Evolutionary conservation across 2,797 vertebrate species (phyloP), one percentile per base, ranked within the genome.

Genomic region (Coregonus ussuriensis): DNA sequence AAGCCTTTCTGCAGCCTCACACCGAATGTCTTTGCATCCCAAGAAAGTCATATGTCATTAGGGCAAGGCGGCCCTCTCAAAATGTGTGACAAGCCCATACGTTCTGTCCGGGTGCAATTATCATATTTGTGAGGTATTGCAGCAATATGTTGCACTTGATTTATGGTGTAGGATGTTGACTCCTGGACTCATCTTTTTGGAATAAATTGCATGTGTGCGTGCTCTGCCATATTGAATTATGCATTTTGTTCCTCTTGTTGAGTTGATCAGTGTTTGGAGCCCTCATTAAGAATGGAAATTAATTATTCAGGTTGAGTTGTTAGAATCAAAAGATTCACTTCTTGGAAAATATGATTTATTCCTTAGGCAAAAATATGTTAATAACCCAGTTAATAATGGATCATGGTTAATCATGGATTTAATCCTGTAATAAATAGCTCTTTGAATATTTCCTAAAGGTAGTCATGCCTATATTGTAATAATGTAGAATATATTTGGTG

Each of bases 41-140:
- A 47, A 89, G 88, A 88, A 91, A 94, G 91, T 92, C 92, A 89
- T 93, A 92, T 92, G 92, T 94, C 92, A 93, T 59, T 82, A 81
- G 83, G 74, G 88, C 88, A 87, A 91, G 83, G 86, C 72, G 87
- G 87, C 88, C 87, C 81, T 86, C 88, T 87, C 89, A 89, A 85
- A 73, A 13, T 35, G 76, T 71, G 79, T 83, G 88, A 88, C 88
- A 88, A 77, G 85, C 87, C 89, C 87, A 86, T 91, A 87, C 84
- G 82, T 89, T 93, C 65, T 63, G 82, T 84, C 72, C 76, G 82
- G 3, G 85, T 63, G 59, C 90, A 88, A 91, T 93, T 93, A 93
- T 92, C 92, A 90, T 91, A 92, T 91, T 89, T 91, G 89, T 91
- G 89, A 92, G 91, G 87, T 86, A 81, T 87, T 83, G 88, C 86